Base-by-base conservation (phyloP, 2,888 invertebrate species). In the Chironomus tentans region DNA sequence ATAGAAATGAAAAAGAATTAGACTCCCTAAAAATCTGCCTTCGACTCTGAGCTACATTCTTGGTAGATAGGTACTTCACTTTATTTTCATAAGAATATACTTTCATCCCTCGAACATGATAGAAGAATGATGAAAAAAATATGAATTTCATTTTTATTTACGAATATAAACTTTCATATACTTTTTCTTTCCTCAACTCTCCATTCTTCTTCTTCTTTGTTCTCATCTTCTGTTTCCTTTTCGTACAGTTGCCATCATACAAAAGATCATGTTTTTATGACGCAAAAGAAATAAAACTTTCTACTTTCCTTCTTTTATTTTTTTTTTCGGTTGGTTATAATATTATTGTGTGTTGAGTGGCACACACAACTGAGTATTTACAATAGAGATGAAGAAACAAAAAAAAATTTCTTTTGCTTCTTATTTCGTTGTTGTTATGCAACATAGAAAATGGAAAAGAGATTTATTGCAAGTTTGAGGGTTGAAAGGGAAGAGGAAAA, bases 201-300 rank as follows among this genome's bases (percentile, higher is more conserved):
- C 56, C 4, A 65, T 65, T 65, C 21, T 24, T 62, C 62, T 62
- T 18, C 24, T 65, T 65, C 13, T 12, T 65, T 65, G 15, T 56
- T 56, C 18, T 18, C n/a, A 56, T 15, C n/a, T 15, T 56, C 15
- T 56, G n/a, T 56, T 56, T 22, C 22, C 21, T 65, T 65, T 21
- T 65, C 22, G 24, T 15, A 56, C 18, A 15, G 56, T 56, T 56
- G n/a, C 21, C 21, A 24, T 21, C 22, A 24, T 24, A 65, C 65
- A 24, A 65, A 24, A 65, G 65, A 65, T 65, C 65, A 24, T 65
- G 65, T 65, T 65, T 65, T 65, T 65, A 65, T 65, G 65, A 65
- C 65, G 65, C 13, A 65, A 65, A 21, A 65, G 21, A 65, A 65
- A 24, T 65, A 24, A 24, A 65, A 24, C 65, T 65, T 65, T 65